Evolutionary conservation across 1,140 invertebrate genomes (phyloP).

Genomic region (Cotesia vestalis): DNA sequence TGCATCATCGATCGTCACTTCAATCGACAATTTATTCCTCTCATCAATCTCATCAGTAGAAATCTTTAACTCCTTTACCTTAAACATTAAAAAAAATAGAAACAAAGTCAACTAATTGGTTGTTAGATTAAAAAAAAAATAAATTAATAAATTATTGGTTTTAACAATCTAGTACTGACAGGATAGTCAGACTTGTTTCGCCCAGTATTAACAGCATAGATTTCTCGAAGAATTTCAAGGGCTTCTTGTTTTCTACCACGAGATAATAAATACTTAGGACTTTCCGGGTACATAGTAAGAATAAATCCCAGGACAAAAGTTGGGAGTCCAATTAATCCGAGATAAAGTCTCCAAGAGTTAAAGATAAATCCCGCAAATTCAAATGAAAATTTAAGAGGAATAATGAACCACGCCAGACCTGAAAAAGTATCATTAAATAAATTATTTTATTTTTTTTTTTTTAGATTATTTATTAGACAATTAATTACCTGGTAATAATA

Average conservation of each 20-base stretch:
- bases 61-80: conserved; percentile 32
- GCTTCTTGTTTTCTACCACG: conserved; percentile 71
- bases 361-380: conserved; percentile 61
- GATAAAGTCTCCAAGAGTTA: conserved; percentile 74
- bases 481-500: conserved; percentile 68
- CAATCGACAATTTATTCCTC: not conserved
- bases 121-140: not conserved
- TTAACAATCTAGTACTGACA: conserved; percentile 35
- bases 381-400: conserved; percentile 67
- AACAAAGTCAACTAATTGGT: not conserved
- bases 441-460: not conserved
- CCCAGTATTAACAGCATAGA: conserved; percentile 72
- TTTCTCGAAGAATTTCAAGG: conserved; percentile 68
- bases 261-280: conserved; percentile 78
- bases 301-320: conserved; percentile 66
- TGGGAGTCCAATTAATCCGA: conserved; percentile 68
- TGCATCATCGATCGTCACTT: not conserved
- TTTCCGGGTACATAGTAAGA: conserved; percentile 73
- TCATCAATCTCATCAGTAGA: conserved; percentile 19
- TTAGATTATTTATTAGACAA: not conserved
- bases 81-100: not conserved
- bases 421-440: conserved; percentile 41
- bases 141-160: not conserved
- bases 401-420: conserved; percentile 72
- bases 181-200: conserved; percentile 55